phyloP scores from a whole-genome alignment of 2,888 invertebrate species.

The Allophyes oxyacanthae region DNA sequence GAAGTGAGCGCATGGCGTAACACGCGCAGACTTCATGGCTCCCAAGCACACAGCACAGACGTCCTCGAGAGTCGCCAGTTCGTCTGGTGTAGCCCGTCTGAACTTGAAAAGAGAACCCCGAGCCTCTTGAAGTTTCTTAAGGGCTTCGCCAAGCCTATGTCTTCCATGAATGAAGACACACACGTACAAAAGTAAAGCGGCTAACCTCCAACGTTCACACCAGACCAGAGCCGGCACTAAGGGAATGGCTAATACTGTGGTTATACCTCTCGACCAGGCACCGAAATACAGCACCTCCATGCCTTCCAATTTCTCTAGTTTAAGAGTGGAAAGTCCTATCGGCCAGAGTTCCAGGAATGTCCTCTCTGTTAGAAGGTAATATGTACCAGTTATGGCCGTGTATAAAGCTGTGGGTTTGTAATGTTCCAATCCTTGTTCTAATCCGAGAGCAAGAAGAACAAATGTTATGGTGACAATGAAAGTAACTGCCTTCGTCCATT shows the following conservation, averaged over 20 bases:
- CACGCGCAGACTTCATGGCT: conserved; percentile 91
- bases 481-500: conserved; percentile 95
- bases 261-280: conserved; percentile 90
- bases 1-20: conserved; percentile 94
- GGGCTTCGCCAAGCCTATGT: conserved; percentile 89
- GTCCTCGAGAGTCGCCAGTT: conserved; percentile 92
- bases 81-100: conserved; percentile 90
- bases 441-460: conserved; percentile 92
- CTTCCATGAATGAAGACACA: conserved; percentile 91
- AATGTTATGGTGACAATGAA: conserved; percentile 94
- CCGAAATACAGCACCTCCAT: conserved; percentile 92
- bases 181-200: conserved; percentile 89
- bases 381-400: conserved; percentile 91
- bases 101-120: conserved; percentile 90
- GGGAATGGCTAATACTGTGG: conserved; percentile 88
- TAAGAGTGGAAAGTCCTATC: conserved; percentile 87
- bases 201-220: conserved; percentile 89
- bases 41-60: conserved; percentile 94
- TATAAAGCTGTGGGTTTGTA: conserved; percentile 92
- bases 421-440: conserved; percentile 93
- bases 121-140: conserved; percentile 89
- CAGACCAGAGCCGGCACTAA: conserved; percentile 89
- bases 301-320: conserved; percentile 91
- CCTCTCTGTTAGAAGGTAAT: conserved; percentile 92
- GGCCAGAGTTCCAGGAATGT: conserved; percentile 92